Base-by-base conservation (phyloP, 2,888 invertebrate genomes). In the Sussaba pulchella region DNA sequence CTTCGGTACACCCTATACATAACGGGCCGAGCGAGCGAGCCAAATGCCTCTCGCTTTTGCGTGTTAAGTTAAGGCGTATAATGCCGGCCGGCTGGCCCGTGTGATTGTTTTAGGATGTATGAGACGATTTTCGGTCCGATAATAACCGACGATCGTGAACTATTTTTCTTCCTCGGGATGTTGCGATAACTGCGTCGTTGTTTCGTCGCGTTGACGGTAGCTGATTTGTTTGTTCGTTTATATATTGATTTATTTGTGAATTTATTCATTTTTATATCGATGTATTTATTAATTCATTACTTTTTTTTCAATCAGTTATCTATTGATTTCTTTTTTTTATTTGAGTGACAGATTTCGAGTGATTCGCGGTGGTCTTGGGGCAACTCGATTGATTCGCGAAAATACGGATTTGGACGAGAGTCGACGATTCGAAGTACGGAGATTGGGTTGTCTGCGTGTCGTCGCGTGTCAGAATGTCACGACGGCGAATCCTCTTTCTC, bases 1-100 rank as follows among this genome's bases (percentile, higher is more conserved):
- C 92, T 92, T 91, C 90, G 91, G 92, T 91, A 92, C 91, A 92
- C 92, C 92, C 92, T 91, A 91, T 91, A 91, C 89, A 90, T 91
- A 91, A 89, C 84, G 71, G 74, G 84, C 82, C 87, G 82, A 45
- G 64, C 24, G 73, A 61, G 47, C 61, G 63, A 47, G 75, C 66
- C 59, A 70, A 47, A 67, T 31, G 66, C 81, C 67, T 52, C 63
- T 76, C 61, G 71, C 80, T 78, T 72, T 67, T 84, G 72, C 57
- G 78, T 76, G 82, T 82, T 80, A 88, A 87, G 87, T 87, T 84
- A 85, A 85, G 85, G 87, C 83, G 82, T 82, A 85, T 87, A 87
- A 88, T 87, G 87, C 86, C 84, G 85, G 86, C 87, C 86, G 87
- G 85, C 88, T 89, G 88, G 84, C 89, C n/a, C 89, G 89, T 90